These are phyloP conservation scores for Leptobrachium leishanense DNA, from an alignment of 2,113 vertebrate genomes.

Conservation along the genomic window DNA sequence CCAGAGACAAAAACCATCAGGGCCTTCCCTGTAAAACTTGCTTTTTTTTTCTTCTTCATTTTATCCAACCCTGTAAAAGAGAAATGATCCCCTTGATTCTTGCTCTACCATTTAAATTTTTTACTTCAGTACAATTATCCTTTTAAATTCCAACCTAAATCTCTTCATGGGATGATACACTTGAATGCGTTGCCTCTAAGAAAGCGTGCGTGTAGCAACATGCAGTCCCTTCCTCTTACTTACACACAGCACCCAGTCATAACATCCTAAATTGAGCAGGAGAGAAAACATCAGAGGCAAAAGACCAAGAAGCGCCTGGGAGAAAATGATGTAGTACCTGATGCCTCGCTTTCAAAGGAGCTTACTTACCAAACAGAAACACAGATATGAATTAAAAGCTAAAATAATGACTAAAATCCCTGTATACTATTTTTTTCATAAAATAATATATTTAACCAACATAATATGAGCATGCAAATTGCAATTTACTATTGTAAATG, in stretches of 20 bases:
- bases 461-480: too few relatives aligned
- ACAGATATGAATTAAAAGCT: neutral
- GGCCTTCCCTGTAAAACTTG: slow-evolving; percentile 24
- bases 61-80: slow-evolving; percentile 15
- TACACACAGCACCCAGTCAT: slow-evolving; percentile 23
- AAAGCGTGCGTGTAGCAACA: slow-evolving; percentile 30
- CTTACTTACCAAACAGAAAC: neutral
- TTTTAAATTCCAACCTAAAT: slow-evolving; percentile 37
- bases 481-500: too few relatives aligned
- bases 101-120: slow-evolving; percentile 26
- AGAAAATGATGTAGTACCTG: neutral
- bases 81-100: slow-evolving; percentile 34
- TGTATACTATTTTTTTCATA: too few relatives aligned
- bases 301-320: neutral
- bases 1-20: slow-evolving; percentile 5
- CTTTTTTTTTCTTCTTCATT: slow-evolving; percentile 26
- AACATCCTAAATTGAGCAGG: slow-evolving; percentile 39
- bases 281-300: slow-evolving; percentile 1
- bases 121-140: slow-evolving; percentile 25
- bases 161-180: slow-evolving; percentile 45
- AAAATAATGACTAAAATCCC: neutral
- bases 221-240: slow-evolving; percentile 1
- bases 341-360: neutral
- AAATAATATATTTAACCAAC: too few relatives aligned
- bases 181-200: slow-evolving; percentile 36